Percentiles rank a stretch among this genome's conserved stretches.
These are phyloP conservation scores for Tachyglossus aculeatus DNA, from an alignment of 2,797 vertebrate genomes.

Conservation along the genomic window DNA sequence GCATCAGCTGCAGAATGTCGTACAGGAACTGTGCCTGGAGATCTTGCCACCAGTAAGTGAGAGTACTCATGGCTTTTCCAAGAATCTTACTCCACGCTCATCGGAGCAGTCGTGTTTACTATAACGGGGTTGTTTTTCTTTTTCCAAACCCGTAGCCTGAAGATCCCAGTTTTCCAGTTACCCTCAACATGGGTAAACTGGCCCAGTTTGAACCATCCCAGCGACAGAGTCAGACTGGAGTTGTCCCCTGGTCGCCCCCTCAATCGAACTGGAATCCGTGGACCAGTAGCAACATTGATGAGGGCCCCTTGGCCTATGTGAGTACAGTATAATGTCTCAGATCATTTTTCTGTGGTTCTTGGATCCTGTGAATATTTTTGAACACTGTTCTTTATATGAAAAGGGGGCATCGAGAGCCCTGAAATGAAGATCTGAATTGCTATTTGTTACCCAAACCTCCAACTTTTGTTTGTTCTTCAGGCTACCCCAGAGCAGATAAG, in stretches of 20 bases:
- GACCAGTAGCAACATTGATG: constrained; percentile 97
- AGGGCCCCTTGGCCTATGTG: constrained; percentile 88
- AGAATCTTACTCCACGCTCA: background rate
- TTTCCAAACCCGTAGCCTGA: constrained; percentile 71
- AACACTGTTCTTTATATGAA: too few species aligned
- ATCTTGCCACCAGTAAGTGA: constrained; percentile 75
- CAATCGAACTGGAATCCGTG: constrained; percentile 99
- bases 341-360: background rate
- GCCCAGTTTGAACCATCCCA: constrained; percentile 91
- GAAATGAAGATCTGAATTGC: background rate
- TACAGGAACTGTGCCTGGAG: constrained; percentile 83
- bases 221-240: constrained; percentile 82
- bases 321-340: constrained; percentile 53
- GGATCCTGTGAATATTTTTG: too few species aligned
- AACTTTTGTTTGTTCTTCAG: constrained; percentile 64
- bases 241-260: constrained; percentile 96
- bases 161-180: constrained; percentile 77
- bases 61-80: background rate
- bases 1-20: constrained; percentile 74
- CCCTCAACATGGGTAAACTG: constrained; percentile 87
- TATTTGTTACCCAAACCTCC: background rate
- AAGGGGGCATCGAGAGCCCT: too few species aligned
- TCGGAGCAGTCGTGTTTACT: background rate
- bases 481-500: constrained; percentile 94
- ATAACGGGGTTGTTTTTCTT: background rate